Evolutionary conservation across 2,888 invertebrate genomes (phyloP).

Genomic region (Coelogynopora nodosa): DNA sequence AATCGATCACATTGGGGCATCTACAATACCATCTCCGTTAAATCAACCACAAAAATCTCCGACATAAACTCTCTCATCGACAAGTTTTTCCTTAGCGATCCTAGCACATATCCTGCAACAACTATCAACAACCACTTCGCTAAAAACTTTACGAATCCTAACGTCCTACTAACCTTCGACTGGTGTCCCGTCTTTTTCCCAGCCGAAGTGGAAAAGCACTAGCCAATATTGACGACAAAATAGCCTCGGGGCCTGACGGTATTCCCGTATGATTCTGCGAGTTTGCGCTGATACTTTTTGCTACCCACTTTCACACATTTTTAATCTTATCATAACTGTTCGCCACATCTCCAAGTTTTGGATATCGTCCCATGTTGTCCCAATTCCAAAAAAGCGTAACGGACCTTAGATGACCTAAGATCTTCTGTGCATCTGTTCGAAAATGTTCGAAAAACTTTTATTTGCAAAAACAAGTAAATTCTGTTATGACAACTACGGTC

Average conservation of each 20-base stretch:
- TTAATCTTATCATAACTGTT: constrained; percentile 25
- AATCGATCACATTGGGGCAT: background rate
- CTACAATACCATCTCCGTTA: background rate
- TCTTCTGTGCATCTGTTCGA: too few species aligned
- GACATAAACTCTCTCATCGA: constrained; percentile 21
- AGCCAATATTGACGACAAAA: background rate
- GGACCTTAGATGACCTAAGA: too few species aligned
- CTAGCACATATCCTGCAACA: constrained; percentile 7
- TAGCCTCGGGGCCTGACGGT: background rate
- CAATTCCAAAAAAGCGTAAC: too few species aligned
- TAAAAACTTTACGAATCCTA: background rate
- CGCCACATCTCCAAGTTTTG: too few species aligned
- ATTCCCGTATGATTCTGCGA: background rate
- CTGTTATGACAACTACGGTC: too few species aligned
- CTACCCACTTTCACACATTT: constrained; percentile 12
- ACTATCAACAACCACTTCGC: constrained; percentile 14
- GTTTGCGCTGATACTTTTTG: background rate
- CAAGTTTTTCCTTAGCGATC: background rate
- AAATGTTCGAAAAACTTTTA: too few species aligned
- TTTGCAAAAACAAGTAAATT: too few species aligned
- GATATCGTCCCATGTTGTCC: too few species aligned
- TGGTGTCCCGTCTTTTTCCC: constrained; percentile 12
- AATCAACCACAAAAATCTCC: constrained; percentile 6
- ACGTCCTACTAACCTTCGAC: background rate
- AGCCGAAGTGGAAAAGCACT: constrained; percentile 3